phyloP scores from a whole-genome alignment of 2,888 invertebrate species.

The Drosophila villosipedis region DNA sequence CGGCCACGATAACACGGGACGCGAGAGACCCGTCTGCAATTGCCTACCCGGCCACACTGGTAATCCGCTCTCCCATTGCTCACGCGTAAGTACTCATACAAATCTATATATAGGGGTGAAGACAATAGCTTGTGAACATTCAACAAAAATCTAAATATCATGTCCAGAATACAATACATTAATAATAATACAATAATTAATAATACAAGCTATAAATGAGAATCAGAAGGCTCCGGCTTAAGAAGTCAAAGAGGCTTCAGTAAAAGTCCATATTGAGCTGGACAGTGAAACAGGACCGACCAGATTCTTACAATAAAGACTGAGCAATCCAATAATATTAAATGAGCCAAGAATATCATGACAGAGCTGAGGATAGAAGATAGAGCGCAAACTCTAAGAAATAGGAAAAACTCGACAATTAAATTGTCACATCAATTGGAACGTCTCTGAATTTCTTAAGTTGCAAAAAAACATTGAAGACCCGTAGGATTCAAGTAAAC shows the following conservation, averaged over 20 bases:
- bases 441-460: background rate
- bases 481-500: background rate
- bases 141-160: background rate
- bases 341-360: background rate
- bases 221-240: background rate
- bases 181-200: too few species aligned
- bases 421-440: background rate
- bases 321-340: too few species aligned
- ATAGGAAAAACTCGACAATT: background rate
- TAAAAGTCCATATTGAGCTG: too few species aligned
- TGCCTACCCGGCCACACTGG: constrained; percentile 92
- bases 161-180: background rate
- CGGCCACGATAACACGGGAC: constrained; percentile 92
- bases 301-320: too few species aligned
- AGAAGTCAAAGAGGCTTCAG: background rate
- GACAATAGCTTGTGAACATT: background rate
- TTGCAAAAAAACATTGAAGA: background rate
- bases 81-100: constrained; percentile 85
- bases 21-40: constrained; percentile 94
- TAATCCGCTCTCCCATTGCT: constrained; percentile 90
- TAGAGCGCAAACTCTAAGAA: background rate
- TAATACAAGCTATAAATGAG: background rate
- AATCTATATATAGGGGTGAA: background rate
- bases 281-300: too few species aligned
- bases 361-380: background rate